Base-by-base conservation (phyloP, 2,888 invertebrate genomes). In the Hydraecia micacea region DNA sequence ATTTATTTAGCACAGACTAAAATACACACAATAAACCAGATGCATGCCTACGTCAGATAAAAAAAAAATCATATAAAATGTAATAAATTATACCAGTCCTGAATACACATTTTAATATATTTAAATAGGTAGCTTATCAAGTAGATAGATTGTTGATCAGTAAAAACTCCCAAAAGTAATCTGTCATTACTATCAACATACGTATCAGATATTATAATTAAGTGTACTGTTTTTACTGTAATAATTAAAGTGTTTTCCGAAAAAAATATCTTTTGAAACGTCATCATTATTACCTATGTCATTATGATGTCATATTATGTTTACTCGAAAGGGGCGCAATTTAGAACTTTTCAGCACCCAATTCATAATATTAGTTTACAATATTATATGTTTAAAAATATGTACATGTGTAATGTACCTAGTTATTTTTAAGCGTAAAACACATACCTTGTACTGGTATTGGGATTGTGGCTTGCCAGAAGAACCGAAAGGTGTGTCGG, bases 401-500 rank as follows among this genome's bases (percentile, higher is more conserved):
- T 25, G 52, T 0, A 25, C 1, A 60, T 52, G 42, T 42, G 11
- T 9, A 39, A 5, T 9, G 9, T 39, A 39, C 0, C 2, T n/a
- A 36, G 13, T 69, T 32, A 32, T 32, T 32, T 32, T 69, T 28
- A 49, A 46, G 52, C 55, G 36, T 21, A 36, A 66, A 58, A 25
- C 21, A 75, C 85, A 49, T 86, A 93, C 92, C 86, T 74, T 92
- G 68, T 90, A 93, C 28, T 92, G 75, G 75, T 91, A 92, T 80
- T 86, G 86, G 15, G 84, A 73, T 49, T 84, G 83, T 2, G 92
- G 91, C 62, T 88, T 90, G 25, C 93, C 93, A 8, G 89, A 85
- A 2, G 93, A 92, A 2, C 92, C 92, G 36, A 90, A 90, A 6
- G 93, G 93, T n/a, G 93, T 93, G 32, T 87, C 72, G 3, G 83